phyloP scores from a whole-genome alignment of 2,113 vertebrate species.

The Leuciscus idus region DNA sequence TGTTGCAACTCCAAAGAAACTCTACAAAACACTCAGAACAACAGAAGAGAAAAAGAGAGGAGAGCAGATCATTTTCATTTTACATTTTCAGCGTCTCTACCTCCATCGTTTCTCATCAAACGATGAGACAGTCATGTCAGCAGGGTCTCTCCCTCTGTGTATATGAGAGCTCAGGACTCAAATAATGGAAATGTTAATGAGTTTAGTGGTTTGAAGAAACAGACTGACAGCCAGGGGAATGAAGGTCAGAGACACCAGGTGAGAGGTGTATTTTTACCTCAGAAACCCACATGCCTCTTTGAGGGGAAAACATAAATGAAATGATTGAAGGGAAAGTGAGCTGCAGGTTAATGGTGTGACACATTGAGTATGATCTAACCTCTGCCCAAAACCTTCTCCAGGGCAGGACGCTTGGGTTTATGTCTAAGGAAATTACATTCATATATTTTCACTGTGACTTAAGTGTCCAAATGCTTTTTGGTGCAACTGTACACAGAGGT shows the following conservation, averaged over 20 bases:
- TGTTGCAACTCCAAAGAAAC: no score
- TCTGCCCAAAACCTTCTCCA: not conserved
- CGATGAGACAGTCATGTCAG: not conserved
- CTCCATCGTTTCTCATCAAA: not conserved
- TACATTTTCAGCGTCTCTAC: not conserved
- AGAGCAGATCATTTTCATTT: not conserved
- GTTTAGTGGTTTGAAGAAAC: constrained; percentile 27
- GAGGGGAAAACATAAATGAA: not conserved
- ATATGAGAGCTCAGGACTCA: not conserved
- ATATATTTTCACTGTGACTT: not conserved
- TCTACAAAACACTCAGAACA: no score
- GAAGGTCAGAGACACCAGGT: constrained; percentile 15
- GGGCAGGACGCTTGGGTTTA: not conserved
- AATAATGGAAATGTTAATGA: constrained; percentile 39
- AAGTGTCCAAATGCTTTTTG: not conserved
- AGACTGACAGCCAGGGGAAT: constrained; percentile 32
- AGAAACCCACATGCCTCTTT: not conserved
- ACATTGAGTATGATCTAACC: not conserved
- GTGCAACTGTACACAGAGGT: not conserved
- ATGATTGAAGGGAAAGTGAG: constrained; percentile 19
- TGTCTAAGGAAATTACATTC: not conserved
- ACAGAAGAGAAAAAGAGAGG: not conserved
- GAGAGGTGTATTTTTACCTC: constrained; percentile 9
- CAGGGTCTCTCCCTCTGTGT: not conserved
- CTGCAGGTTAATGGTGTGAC: constrained; percentile 17